phyloP scores from a whole-genome alignment of 2,888 invertebrate species.

The Nymphalis c-album region DNA sequence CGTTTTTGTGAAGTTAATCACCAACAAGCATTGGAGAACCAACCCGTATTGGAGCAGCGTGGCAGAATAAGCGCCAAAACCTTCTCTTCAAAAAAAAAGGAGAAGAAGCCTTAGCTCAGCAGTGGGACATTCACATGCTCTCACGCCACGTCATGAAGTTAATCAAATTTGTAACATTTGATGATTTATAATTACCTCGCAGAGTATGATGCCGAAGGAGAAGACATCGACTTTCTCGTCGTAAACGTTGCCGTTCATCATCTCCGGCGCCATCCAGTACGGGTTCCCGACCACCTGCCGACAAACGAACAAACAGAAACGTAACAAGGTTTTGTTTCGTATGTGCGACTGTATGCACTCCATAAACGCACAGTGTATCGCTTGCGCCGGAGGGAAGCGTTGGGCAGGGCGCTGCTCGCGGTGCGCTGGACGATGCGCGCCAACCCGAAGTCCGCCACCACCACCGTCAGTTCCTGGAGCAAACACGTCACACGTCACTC shows the following conservation, averaged over 20 bases:
- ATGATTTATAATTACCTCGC: constrained; percentile 84
- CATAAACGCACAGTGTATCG: constrained; percentile 87
- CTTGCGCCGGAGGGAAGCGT: constrained; percentile 81
- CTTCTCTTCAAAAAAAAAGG: too few relatives aligned
- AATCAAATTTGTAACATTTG: neutral
- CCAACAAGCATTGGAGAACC: too few relatives aligned
- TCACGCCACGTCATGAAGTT: too few relatives aligned
- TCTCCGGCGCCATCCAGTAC: constrained; percentile 99
- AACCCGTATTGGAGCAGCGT: too few relatives aligned
- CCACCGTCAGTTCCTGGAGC: constrained; percentile 92
- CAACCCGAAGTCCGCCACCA: constrained; percentile 97
- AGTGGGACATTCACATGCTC: too few relatives aligned
- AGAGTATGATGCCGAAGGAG: constrained; percentile 96
- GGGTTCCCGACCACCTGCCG: constrained; percentile 93
- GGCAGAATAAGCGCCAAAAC: too few relatives aligned
- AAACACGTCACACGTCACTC: neutral
- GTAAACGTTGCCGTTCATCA: constrained; percentile 98
- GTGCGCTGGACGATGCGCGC: constrained; percentile 88
- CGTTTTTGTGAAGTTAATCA: too few relatives aligned
- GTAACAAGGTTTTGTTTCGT: neutral
- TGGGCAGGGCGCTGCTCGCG: constrained; percentile 62
- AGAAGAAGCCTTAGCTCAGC: too few relatives aligned
- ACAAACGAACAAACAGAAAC: neutral
- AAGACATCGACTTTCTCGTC: constrained; percentile 98
- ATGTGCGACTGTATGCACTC: neutral